Percentiles rank a stretch among this genome's conserved stretches.
These are phyloP conservation scores for Aphidoletes aphidimyza DNA, from an alignment of 2,888 invertebrate genomes.

Conservation along the genomic window DNA sequence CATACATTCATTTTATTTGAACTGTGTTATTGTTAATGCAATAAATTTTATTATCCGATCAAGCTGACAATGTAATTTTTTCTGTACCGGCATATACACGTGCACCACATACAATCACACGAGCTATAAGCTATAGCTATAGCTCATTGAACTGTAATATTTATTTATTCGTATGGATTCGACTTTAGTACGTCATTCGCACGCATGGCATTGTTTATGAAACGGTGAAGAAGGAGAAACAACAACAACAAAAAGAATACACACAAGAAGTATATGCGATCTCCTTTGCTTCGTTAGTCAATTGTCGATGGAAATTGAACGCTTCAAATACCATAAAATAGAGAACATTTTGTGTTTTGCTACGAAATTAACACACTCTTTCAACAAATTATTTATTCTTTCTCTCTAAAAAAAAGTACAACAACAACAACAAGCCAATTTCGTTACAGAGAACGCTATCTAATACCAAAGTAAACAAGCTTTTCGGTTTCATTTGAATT, in stretches of 20 bases:
- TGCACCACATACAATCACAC: neutral
- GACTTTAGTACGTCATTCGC: neutral
- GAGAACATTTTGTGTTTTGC: too few relatives aligned
- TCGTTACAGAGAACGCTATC: neutral
- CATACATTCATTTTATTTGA: neutral
- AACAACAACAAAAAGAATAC: too few relatives aligned
- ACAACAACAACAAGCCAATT: neutral
- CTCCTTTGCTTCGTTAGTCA: neutral
- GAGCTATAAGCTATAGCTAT: too few relatives aligned
- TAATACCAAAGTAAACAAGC: slow-evolving; percentile 11
- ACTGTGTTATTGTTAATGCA: neutral
- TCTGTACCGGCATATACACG: neutral
- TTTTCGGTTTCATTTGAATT: neutral
- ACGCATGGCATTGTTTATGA: slow-evolving; percentile 28
- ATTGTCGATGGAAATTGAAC: too few relatives aligned
- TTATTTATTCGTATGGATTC: neutral
- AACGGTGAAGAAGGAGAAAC: slow-evolving; percentile 23
- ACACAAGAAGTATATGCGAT: too few relatives aligned
- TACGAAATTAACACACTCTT: too few relatives aligned
- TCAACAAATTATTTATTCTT: too few relatives aligned
- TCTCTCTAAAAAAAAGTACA: neutral
- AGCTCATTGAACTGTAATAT: neutral
- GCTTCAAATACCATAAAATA: too few relatives aligned
- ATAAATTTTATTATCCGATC: slow-evolving; percentile 44
- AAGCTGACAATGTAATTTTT: neutral